These are phyloP conservation scores for Bombus consobrinus DNA, from an alignment of 1,140 invertebrate genomes.

Conservation along the genomic window DNA sequence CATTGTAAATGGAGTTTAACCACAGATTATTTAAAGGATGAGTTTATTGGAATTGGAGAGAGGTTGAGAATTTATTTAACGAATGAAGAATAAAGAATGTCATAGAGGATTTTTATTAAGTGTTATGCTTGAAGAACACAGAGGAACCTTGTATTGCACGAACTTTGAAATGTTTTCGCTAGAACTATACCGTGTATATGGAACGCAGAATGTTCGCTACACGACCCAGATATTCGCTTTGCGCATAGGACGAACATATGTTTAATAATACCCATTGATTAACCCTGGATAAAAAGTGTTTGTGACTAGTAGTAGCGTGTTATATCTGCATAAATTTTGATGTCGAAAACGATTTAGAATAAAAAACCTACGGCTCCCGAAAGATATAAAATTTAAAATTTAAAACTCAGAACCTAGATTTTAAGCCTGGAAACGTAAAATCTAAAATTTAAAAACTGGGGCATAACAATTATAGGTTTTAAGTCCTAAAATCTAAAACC, in stretches of 20 bases:
- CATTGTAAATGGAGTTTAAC: neutral
- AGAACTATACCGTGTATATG: too few relatives aligned
- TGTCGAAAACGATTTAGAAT: neutral
- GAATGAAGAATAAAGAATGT: too few relatives aligned
- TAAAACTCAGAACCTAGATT: neutral
- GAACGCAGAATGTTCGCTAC: neutral
- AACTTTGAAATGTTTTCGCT: neutral
- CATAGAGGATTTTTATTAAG: neutral
- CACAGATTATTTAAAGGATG: too few relatives aligned
- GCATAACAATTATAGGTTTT: neutral
- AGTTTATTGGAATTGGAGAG: too few relatives aligned
- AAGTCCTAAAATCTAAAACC: neutral
- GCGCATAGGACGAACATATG: neutral
- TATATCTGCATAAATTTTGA: neutral
- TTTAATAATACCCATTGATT: slow-evolving; percentile 10
- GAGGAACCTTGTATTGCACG: neutral
- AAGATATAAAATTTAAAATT: neutral
- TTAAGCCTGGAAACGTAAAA: neutral
- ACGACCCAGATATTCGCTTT: slow-evolving; percentile 14
- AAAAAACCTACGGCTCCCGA: neutral
- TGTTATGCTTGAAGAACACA: neutral
- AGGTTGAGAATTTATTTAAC: neutral
- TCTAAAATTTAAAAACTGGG: neutral
- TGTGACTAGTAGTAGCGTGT: neutral
- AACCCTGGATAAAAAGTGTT: neutral